Conservation (phyloP, 2,888 invertebrate species). For the Amphipyra berbera region DNA sequence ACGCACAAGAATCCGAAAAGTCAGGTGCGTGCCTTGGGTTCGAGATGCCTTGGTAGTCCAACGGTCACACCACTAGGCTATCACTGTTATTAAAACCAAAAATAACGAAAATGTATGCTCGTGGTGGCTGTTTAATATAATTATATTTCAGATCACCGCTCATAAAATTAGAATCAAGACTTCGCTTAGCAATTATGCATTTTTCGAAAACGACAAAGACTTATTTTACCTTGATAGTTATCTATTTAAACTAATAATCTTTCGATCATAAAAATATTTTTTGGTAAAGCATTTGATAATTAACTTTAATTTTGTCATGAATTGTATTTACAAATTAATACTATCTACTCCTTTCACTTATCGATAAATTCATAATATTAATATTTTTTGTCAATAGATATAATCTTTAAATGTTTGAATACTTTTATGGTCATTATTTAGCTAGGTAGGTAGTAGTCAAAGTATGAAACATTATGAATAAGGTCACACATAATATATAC, state of each 20-base stretch:
- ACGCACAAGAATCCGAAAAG: no score
- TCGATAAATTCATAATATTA: constrained; percentile 40
- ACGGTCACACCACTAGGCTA: no score
- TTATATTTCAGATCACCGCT: no score
- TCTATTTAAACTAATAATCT: constrained; percentile 17
- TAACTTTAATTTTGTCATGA: constrained; percentile 22
- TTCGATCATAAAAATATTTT: constrained; percentile 21
- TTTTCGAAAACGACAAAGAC: constrained; percentile 6
- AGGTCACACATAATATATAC: not conserved
- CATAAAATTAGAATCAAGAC: no score
- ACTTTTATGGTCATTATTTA: constrained; percentile 44
- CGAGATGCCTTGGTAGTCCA: no score
- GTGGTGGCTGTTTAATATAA: no score
- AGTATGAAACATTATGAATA: constrained; percentile 4
- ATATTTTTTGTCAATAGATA: constrained; percentile 20
- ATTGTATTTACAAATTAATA: constrained; percentile 39
- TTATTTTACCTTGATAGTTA: constrained; percentile 1
- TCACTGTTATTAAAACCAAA: no score
- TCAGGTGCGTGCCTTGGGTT: no score
- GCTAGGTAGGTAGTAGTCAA: constrained; percentile 5
- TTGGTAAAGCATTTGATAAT: constrained; percentile 41
- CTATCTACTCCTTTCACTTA: constrained; percentile 19
- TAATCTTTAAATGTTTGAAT: constrained; percentile 29
- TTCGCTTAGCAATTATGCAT: constrained; percentile 1
- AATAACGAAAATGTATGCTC: no score